A percentile compares a stretch with the other conserved stretches of the same genome.
Evolutionary conservation across 2,888 invertebrate species (phyloP).

Genomic region (Drosophila anomalata): DNA sequence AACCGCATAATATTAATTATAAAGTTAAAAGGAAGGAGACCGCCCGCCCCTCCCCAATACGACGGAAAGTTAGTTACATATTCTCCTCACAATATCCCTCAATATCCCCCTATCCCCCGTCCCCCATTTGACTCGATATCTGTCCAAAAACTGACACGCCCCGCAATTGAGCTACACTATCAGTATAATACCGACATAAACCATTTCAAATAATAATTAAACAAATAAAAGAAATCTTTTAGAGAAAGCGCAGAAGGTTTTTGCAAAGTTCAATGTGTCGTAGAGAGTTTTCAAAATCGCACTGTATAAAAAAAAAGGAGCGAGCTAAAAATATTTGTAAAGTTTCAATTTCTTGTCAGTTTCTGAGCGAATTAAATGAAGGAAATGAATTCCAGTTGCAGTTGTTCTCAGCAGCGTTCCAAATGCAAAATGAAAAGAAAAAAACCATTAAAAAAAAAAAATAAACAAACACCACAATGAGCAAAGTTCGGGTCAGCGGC

Average conservation of each 20-base stretch:
- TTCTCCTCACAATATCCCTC: slow-evolving; percentile 19
- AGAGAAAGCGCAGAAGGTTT: slow-evolving; percentile 48
- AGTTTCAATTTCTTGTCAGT: slow-evolving; percentile 49
- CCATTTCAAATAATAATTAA: slow-evolving; percentile 42
- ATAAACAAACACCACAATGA: slow-evolving; percentile 34
- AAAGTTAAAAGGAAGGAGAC: slow-evolving; percentile 61
- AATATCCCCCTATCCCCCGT: slow-evolving; percentile 3
- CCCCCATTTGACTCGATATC: slow-evolving; percentile 33
- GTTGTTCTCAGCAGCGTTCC: slow-evolving; percentile 75
- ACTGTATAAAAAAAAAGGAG: slow-evolving; percentile 63
- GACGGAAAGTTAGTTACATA: slow-evolving; percentile 34
- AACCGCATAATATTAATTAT: slow-evolving; percentile 78
- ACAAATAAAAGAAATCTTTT: slow-evolving; percentile 31
- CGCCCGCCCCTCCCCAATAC: slow-evolving; percentile 15
- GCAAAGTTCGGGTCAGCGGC: slow-evolving; percentile 59
- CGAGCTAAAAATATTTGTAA: slow-evolving; percentile 52
- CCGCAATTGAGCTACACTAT: slow-evolving; percentile 32
- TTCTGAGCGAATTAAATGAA: slow-evolving; percentile 35
- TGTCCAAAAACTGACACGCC: slow-evolving; percentile 35
- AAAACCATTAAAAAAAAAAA: background rate
- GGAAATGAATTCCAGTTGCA: slow-evolving; percentile 72
- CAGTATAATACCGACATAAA: slow-evolving; percentile 29
- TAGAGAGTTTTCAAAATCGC: slow-evolving; percentile 68
- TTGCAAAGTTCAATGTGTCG: slow-evolving; percentile 64
- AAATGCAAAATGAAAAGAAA: slow-evolving; percentile 30